Evolutionary conservation across 2,888 invertebrate species (phyloP).

Genomic region (Hyles lineata): DNA sequence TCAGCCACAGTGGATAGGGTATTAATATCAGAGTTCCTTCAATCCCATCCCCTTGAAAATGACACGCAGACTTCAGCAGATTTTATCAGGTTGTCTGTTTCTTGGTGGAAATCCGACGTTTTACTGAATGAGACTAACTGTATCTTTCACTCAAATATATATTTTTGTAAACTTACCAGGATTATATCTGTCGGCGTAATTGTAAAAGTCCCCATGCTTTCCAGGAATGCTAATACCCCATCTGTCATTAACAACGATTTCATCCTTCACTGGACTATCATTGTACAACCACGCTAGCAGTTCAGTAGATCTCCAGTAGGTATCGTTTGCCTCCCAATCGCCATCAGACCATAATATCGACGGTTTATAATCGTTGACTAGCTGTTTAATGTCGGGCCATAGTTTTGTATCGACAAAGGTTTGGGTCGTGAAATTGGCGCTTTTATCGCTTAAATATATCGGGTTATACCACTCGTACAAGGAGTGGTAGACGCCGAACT

Average conservation of each 20-base stretch:
- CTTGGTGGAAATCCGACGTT: no score
- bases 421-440: slow-evolving; percentile 85
- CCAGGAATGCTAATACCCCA: slow-evolving; percentile 94
- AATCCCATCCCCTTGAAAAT: no score
- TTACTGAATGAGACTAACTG: no score
- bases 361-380: slow-evolving; percentile 88
- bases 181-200: slow-evolving; percentile 90
- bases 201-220: slow-evolving; percentile 95
- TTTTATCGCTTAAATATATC: slow-evolving; percentile 89
- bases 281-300: slow-evolving; percentile 97
- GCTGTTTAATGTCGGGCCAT: slow-evolving; percentile 92
- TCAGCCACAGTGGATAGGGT: no score
- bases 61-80: no score
- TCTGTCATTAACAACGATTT: slow-evolving; percentile 96
- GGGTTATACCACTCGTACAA: slow-evolving; percentile 96
- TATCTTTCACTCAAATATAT: background rate
- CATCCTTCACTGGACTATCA: slow-evolving; percentile 94
- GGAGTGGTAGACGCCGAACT: slow-evolving; percentile 94
- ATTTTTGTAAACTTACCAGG: slow-evolving; percentile 57
- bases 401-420: slow-evolving; percentile 89
- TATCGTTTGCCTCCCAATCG: slow-evolving; percentile 94
- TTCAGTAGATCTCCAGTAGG: slow-evolving; percentile 93
- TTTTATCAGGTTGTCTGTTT: no score
- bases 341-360: slow-evolving; percentile 98
- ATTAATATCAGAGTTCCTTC: no score